Conservation (phyloP, 2,888 invertebrate genomes). For the Melinopterus prodromus region DNA sequence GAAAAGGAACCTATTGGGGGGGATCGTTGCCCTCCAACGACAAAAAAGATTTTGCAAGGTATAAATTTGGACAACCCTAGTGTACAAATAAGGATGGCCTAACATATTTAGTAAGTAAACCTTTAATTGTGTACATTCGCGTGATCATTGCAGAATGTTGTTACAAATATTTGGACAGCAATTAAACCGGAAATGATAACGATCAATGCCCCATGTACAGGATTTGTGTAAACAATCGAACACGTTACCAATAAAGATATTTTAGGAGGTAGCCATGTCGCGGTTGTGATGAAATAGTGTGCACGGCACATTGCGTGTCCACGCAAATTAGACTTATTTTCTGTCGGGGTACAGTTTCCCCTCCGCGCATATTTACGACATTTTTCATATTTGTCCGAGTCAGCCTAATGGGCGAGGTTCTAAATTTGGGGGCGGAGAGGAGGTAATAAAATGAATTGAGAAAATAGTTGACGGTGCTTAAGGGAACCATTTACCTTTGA, state of each 20-base stretch:
- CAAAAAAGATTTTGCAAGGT: no score
- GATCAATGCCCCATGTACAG: not conserved
- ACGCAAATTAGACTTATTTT: not conserved
- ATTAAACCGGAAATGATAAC: not conserved
- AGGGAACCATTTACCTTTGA: not conserved
- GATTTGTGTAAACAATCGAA: not conserved
- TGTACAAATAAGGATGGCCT: no score
- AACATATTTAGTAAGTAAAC: not conserved
- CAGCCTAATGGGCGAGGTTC: constrained; percentile 4
- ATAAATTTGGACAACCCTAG: no score
- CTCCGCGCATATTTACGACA: not conserved
- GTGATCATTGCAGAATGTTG: not conserved
- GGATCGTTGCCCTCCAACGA: no score
- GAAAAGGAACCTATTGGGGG: no score
- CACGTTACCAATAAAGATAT: constrained; percentile 4
- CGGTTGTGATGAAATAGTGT: not conserved
- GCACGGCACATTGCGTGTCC: not conserved
- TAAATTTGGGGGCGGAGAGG: not conserved
- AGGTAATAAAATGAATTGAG: not conserved
- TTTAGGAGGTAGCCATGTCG: not conserved
- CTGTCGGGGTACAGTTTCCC: not conserved
- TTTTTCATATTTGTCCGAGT: not conserved
- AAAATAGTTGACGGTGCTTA: constrained; percentile 4
- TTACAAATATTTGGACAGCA: not conserved
- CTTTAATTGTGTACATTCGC: not conserved